These are phyloP conservation scores for Porites cylindrica DNA, from an alignment of 92 coral and sea anemone species.

Conservation along the genomic window DNA sequence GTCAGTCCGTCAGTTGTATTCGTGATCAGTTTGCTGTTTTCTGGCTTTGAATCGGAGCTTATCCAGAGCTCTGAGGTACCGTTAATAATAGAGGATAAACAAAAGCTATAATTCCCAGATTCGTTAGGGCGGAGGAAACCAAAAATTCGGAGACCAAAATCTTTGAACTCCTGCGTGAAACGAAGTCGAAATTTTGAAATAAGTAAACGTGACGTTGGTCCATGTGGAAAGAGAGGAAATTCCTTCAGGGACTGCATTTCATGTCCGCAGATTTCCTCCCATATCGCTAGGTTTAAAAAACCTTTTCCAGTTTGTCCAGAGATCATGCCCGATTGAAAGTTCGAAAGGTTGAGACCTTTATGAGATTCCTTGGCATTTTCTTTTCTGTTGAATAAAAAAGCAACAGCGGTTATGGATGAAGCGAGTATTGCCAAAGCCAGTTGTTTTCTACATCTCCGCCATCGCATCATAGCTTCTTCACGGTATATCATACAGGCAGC, in stretches of 20 bases:
- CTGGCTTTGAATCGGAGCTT: slow-evolving; percentile 70
- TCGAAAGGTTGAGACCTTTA: no score
- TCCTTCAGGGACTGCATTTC: slow-evolving; percentile 68
- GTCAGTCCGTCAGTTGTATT: neutral
- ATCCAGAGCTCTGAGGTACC: slow-evolving; percentile 90
- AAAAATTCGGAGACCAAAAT: slow-evolving; percentile 86
- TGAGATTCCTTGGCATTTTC: neutral
- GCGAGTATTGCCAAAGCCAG: neutral
- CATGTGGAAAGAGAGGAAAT: slow-evolving; percentile 79
- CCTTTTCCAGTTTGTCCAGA: neutral
- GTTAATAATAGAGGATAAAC: slow-evolving; percentile 44
- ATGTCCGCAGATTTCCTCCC: slow-evolving; percentile 87
- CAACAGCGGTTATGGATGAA: neutral
- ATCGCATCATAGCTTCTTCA: neutral
- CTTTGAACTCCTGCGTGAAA: slow-evolving; percentile 28
- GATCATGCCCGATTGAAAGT: neutral
- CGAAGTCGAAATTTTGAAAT: slow-evolving; percentile 45
- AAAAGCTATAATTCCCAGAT: slow-evolving; percentile 63
- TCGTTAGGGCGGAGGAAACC: slow-evolving; percentile 72
- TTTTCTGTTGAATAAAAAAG: neutral
- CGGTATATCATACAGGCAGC: neutral
- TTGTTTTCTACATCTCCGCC: neutral
- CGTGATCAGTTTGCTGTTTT: slow-evolving; percentile 54
- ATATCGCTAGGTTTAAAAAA: slow-evolving; percentile 75
- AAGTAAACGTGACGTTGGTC: slow-evolving; percentile 70